Conservation (phyloP, 2,888 invertebrate species). For the Cerceris ruficornis region DNA sequence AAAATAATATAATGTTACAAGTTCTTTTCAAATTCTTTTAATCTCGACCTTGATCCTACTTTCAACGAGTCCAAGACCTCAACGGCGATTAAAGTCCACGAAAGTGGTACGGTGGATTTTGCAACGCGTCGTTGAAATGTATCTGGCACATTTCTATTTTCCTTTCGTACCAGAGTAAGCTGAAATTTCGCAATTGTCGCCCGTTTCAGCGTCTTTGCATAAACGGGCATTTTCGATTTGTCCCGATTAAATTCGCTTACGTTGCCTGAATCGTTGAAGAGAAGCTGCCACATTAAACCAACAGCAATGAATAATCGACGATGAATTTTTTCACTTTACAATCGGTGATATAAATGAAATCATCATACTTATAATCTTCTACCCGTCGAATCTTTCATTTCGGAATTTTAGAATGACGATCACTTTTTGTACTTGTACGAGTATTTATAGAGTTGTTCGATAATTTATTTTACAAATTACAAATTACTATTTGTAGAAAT, state of each 20-base stretch:
- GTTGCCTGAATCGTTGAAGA: not conserved
- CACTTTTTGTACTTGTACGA: too few relatives aligned
- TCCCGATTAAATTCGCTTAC: not conserved
- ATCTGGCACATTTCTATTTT: constrained; percentile 12
- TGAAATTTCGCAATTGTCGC: constrained; percentile 34
- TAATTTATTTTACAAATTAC: too few relatives aligned
- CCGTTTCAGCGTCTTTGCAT: constrained; percentile 8
- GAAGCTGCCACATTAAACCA: too few relatives aligned
- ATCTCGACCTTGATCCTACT: constrained; percentile 10
- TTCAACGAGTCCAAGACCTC: constrained; percentile 23
- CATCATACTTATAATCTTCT: too few relatives aligned
- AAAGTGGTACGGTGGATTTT: constrained; percentile 15
- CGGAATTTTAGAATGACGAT: not conserved
- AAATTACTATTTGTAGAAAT: too few relatives aligned
- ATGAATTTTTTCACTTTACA: too few relatives aligned
- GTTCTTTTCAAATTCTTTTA: not conserved
- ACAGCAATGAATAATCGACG: too few relatives aligned
- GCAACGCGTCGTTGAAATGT: constrained; percentile 28
- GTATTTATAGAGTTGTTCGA: too few relatives aligned
- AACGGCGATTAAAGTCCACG: constrained; percentile 4
- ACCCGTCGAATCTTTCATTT: too few relatives aligned
- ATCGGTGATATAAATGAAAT: too few relatives aligned
- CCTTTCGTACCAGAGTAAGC: not conserved
- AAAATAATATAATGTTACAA: not conserved
- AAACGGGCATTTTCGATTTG: not conserved